Evolutionary conservation across 2,113 vertebrate genomes (phyloP).

Genomic region (Myanophis thanlyinensis): DNA sequence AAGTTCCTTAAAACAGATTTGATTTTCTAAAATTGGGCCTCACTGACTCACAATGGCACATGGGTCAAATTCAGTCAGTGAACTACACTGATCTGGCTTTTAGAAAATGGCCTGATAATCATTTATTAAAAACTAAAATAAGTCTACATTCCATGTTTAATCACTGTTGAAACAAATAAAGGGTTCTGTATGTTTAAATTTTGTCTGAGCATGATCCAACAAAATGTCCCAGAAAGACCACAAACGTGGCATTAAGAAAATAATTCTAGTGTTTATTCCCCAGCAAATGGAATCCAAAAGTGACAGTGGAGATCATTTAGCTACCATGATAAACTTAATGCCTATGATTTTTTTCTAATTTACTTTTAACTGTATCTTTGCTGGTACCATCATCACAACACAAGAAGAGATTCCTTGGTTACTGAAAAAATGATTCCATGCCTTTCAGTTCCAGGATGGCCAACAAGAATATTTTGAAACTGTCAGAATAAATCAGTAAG

Average conservation of each 20-base stretch:
- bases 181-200: neutral
- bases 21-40: neutral
- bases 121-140: neutral
- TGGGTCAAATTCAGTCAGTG: neutral
- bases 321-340: neutral
- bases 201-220: neutral
- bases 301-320: neutral
- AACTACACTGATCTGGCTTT: neutral
- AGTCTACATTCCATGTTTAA: neutral
- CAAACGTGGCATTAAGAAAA: neutral
- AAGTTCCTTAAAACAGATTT: neutral
- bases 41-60: neutral
- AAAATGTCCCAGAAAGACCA: neutral
- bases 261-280: neutral
- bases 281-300: neutral
- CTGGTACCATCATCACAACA: neutral
- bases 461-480: neutral
- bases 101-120: neutral
- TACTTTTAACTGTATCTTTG: neutral
- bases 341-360: neutral
- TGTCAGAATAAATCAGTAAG: neutral
- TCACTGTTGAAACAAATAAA: neutral
- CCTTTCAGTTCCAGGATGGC: neutral
- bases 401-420: neutral
- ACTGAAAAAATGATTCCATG: neutral